Percentiles rank a stretch among this genome's conserved stretches.
Conservation (phyloP, 2,113 vertebrate genomes). For the Cheirogaleus medius region DNA sequence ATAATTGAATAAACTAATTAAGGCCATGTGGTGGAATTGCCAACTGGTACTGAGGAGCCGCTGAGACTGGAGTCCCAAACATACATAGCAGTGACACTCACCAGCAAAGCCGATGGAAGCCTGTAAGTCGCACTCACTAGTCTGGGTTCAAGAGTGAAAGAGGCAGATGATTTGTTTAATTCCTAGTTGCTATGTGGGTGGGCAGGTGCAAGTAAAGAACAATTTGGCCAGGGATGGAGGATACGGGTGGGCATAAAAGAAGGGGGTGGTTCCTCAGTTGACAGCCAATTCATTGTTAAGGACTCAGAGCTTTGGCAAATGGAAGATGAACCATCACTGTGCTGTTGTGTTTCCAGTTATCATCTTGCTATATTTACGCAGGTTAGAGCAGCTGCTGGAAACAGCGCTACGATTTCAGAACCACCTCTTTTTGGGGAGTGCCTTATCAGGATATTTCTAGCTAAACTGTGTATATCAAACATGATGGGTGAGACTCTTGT, state of each 20-base stretch:
- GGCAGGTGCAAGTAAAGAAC: background rate
- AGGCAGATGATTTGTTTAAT: background rate
- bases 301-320: background rate
- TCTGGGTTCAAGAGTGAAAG: background rate
- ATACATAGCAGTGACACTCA: background rate
- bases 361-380: conserved; percentile 31
- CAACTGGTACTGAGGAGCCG: background rate
- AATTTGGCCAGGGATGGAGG: background rate
- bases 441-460: background rate
- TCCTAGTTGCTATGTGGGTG: background rate
- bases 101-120: background rate
- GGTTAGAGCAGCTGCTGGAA: conserved; percentile 5
- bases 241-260: background rate
- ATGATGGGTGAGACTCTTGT: background rate
- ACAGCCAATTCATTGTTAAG: background rate
- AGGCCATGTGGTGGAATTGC: background rate
- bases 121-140: background rate
- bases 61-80: background rate
- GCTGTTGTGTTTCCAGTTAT: conserved; percentile 25
- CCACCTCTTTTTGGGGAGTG: background rate
- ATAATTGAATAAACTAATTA: background rate
- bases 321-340: conserved; percentile 1
- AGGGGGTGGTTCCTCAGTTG: background rate
- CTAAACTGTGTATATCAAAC: background rate
- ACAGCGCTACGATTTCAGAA: background rate